Percentiles rank a stretch among this genome's conserved stretches.
These are phyloP conservation scores for Dolichomitus sp. DNA, from an alignment of 2,888 invertebrate genomes.

Conservation along the genomic window DNA sequence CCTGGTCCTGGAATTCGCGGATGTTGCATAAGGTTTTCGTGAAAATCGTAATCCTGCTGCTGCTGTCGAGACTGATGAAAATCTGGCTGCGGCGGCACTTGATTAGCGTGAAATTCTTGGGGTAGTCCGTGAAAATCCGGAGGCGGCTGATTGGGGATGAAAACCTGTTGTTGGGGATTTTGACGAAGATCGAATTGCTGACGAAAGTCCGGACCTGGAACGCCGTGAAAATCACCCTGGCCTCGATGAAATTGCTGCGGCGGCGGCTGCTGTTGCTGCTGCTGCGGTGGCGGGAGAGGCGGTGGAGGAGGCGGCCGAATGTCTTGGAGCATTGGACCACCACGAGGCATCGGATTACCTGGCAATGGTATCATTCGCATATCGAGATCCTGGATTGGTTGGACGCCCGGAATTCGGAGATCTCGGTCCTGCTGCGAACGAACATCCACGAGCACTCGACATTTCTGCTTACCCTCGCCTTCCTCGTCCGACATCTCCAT, in stretches of 20 bases:
- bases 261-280: conserved; percentile 53
- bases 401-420: conserved; percentile 75
- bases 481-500: conserved; percentile 96
- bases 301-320: conserved; percentile 71
- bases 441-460: conserved; percentile 81
- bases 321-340: conserved; percentile 73
- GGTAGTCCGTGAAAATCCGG: conserved; percentile 75
- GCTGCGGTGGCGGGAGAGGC: conserved; percentile 78
- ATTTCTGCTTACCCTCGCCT: conserved; percentile 80
- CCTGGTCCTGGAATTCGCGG: conserved; percentile 71
- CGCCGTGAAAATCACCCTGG: conserved; percentile 71
- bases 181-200: conserved; percentile 73
- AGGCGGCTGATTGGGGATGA: conserved; percentile 62
- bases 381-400: conserved; percentile 81
- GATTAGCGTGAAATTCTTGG: conserved; percentile 79
- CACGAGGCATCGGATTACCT: conserved; percentile 71
- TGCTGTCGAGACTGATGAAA: conserved; percentile 68
- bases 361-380: conserved; percentile 83
- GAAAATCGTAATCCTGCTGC: conserved; percentile 75
- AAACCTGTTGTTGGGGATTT: conserved; percentile 63
- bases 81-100: conserved; percentile 70
- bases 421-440: conserved; percentile 83
- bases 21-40: conserved; percentile 71
- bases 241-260: conserved; percentile 75
- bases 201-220: conserved; percentile 74